A percentile compares a stretch with the other conserved stretches of the same genome.
phyloP scores from a whole-genome alignment of 2,888 invertebrate genomes.

The Melanostoma mellinum region DNA sequence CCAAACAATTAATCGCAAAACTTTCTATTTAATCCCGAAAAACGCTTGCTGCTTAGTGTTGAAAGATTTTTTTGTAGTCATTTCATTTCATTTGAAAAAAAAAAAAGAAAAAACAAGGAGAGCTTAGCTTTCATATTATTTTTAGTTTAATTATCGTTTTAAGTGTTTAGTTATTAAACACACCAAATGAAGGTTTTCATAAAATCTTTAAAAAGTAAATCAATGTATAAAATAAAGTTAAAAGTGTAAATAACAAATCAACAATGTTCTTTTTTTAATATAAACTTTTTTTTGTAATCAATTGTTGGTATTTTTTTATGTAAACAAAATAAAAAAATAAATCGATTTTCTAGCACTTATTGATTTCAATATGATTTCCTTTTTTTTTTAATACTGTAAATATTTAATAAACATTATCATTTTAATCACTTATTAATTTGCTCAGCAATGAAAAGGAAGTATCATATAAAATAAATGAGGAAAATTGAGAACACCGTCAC shows the following conservation, averaged over 20 bases:
- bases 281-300: conserved; percentile 40
- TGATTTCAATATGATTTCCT: conserved; percentile 44
- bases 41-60: conserved; percentile 71
- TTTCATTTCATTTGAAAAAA: conserved; percentile 31
- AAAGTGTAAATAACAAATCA: conserved; percentile 59
- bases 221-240: conserved; percentile 42
- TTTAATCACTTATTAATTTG: conserved; percentile 30
- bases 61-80: conserved; percentile 57
- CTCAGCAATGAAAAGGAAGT: conserved; percentile 37
- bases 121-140: conserved; percentile 56
- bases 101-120: conserved; percentile 29
- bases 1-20: conserved; percentile 46
- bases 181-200: conserved; percentile 60
- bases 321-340: conserved; percentile 35
- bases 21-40: conserved; percentile 37
- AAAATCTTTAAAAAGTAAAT: conserved; percentile 59
- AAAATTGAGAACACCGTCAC: conserved; percentile 14
- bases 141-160: conserved; percentile 2
- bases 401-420: conserved; percentile 32
- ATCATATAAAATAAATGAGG: conserved; percentile 19
- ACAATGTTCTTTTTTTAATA: conserved; percentile 17
- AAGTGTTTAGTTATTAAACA: conserved; percentile 46
- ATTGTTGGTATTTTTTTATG: conserved; percentile 42
- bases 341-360: not conserved
- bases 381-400: conserved; percentile 54